Conservation (phyloP, 92 coral and sea anemone species). For the Palythoa grandis region DNA sequence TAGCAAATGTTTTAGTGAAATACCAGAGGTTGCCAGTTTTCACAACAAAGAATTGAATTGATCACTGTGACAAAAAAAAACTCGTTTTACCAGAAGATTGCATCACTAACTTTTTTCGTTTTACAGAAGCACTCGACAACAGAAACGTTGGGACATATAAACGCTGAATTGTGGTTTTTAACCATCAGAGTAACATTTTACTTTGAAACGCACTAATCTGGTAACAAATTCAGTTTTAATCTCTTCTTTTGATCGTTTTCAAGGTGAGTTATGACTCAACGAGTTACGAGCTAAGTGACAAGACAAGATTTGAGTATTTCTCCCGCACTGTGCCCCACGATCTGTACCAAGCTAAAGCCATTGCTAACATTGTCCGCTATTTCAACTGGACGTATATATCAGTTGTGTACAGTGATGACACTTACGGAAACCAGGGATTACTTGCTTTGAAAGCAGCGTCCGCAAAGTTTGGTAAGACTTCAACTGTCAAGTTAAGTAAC, state of each 20-base stretch:
- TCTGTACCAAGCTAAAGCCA: slow-evolving; percentile 83
- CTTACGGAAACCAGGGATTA: slow-evolving; percentile 78
- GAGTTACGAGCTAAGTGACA: slow-evolving; percentile 87
- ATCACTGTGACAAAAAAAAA: not conserved
- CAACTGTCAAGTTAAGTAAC: not conserved
- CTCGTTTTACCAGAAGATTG: too few relatives aligned
- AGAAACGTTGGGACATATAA: too few relatives aligned
- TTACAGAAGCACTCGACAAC: too few relatives aligned
- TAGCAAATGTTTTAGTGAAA: not conserved
- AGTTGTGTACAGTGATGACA: slow-evolving; percentile 81
- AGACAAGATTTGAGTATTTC: slow-evolving; percentile 80
- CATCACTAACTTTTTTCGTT: too few relatives aligned
- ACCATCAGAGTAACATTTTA: too few relatives aligned
- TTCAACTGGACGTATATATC: slow-evolving; percentile 93
- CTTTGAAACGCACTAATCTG: too few relatives aligned
- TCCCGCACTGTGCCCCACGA: slow-evolving; percentile 94
- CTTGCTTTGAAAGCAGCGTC: slow-evolving; percentile 71
- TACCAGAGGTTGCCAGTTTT: not conserved
- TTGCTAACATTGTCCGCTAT: slow-evolving; percentile 70
- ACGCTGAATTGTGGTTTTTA: not conserved
- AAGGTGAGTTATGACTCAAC: slow-evolving; percentile 87
- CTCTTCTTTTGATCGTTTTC: slow-evolving; percentile 2
- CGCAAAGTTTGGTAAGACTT: slow-evolving; percentile 66
- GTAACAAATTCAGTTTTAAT: not conserved
- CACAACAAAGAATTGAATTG: not conserved